Percentiles rank a stretch among this genome's conserved stretches.
These are phyloP conservation scores for Chromis chromis DNA, from an alignment of 2,797 vertebrate genomes.

Conservation along the genomic window DNA sequence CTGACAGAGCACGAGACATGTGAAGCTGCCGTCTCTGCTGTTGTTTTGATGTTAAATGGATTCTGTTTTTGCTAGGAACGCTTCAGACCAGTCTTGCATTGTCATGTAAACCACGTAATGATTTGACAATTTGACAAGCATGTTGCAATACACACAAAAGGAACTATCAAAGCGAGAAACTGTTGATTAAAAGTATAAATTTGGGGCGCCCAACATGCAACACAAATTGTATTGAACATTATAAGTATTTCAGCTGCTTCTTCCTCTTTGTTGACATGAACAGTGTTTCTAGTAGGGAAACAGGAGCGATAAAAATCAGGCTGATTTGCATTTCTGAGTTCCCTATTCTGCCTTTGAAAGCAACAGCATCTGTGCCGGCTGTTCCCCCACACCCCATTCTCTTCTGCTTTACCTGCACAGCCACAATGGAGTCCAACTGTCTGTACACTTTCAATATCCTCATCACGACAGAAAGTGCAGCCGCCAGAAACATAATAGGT, in stretches of 20 bases:
- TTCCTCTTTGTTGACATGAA: constrained; percentile 70
- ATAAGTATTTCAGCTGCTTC: constrained; percentile 33
- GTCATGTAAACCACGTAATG: constrained; percentile 24
- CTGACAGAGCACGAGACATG: constrained; percentile 61
- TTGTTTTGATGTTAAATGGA: constrained; percentile 59
- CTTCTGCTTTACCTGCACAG: constrained; percentile 78
- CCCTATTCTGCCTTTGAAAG: constrained; percentile 77
- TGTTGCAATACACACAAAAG: neutral
- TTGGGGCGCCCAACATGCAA: neutral
- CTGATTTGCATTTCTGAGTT: constrained; percentile 84
- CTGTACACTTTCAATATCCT: constrained; percentile 46
- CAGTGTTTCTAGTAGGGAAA: constrained; percentile 72
- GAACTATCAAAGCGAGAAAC: neutral
- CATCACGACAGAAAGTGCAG: constrained; percentile 20
- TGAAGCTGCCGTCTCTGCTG: constrained; percentile 37
- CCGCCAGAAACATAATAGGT: neutral
- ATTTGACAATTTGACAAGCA: constrained; percentile 20
- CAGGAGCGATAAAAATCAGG: constrained; percentile 69
- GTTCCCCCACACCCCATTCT: constrained; percentile 48
- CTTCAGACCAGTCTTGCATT: constrained; percentile 8
- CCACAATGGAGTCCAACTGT: constrained; percentile 50
- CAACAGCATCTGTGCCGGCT: constrained; percentile 59
- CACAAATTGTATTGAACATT: constrained; percentile 24
- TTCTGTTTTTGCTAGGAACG: constrained; percentile 38
- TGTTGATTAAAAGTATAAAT: neutral